Evolutionary conservation across 2,113 vertebrate genomes (phyloP), one percentile per base, ranked within the genome.

Genomic region (Tragelaphus scriptus): DNA sequence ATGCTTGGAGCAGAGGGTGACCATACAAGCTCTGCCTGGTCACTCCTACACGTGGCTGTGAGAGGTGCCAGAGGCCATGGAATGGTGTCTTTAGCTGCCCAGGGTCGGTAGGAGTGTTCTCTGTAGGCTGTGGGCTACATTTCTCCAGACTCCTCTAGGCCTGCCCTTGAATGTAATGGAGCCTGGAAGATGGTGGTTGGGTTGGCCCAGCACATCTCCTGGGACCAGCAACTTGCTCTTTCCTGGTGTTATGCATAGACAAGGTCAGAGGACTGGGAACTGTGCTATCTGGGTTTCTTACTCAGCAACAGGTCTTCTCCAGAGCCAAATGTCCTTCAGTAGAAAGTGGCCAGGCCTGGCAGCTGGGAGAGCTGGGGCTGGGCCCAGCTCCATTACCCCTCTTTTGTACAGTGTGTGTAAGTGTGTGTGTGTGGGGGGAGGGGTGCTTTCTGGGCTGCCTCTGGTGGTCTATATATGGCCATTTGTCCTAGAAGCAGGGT

Each of bases 61-160:
- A 95, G 93, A 97, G 79, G 56, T 90, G n/a, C 92, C 89, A 77
- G 95, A 89, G 91, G 40, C 65, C 49, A 49, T 36, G 49, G 85
- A 17, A 36, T 85, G 19, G 47, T 65, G 15, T 94, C 49, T 85
- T 56, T 61, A 88, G 68, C 55, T 86, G 51, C 47, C 11, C 36
- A 15, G 71, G 28, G 23, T 79, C 9, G n/a, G 53, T 61, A 68
- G 61, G 30, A 25, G 88, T 88, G 55, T 91, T 89, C 61, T 79
- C 16, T 80, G 26, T 36, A 94, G 49, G 13, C 61, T 68, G 59
- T 71, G 47, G 85, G 30, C 55, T 88, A 40, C 19, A 19, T 84
- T 92, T 90, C 87, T 91, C 36, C 36, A 86, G 88, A 88, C 79
- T 87, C 32, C 61, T 81, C 68, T 36, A 56, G 61, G 19, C 30